Evolutionary conservation across 92 coral and sea anemone genomes (phyloP).

Genomic region (Galaxea fascicularis): DNA sequence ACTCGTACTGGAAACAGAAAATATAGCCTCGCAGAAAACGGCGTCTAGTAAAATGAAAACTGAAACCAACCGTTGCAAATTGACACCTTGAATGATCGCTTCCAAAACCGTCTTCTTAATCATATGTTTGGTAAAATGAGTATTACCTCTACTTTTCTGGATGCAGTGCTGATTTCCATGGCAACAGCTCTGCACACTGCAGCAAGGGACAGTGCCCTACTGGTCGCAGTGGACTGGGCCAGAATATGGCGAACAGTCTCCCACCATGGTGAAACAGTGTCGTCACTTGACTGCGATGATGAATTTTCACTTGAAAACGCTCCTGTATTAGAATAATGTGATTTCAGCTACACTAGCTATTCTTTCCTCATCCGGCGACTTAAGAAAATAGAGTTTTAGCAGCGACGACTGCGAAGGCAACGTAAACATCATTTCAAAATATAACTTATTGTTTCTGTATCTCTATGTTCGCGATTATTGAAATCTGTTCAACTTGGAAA

Average conservation of each 20-base stretch:
- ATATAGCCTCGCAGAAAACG: too few species aligned
- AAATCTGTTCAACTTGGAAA: too few species aligned
- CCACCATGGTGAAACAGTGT: conserved; percentile 95
- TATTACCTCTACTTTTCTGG: conserved; percentile 94
- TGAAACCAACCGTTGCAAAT: too few species aligned
- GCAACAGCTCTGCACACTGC: conserved; percentile 94
- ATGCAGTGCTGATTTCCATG: conserved; percentile 86
- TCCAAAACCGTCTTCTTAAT: background rate
- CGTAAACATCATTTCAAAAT: too few species aligned
- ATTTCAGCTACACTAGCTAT: too few species aligned
- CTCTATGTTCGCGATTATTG: too few species aligned
- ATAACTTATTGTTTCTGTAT: too few species aligned
- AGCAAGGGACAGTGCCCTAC: conserved; percentile 83
- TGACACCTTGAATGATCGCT: background rate
- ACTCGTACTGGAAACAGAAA: too few species aligned
- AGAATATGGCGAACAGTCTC: conserved; percentile 85
- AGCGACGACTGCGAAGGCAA: too few species aligned
- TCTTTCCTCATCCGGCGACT: too few species aligned
- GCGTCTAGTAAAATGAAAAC: too few species aligned
- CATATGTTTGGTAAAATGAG: background rate
- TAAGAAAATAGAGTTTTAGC: too few species aligned
- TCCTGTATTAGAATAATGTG: conserved; percentile 35
- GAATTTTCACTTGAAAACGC: conserved; percentile 62
- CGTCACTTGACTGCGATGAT: conserved; percentile 47
- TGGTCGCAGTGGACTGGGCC: conserved; percentile 88